phyloP scores from a whole-genome alignment of 2,113 vertebrate genomes.

The Stegastes partitus region DNA sequence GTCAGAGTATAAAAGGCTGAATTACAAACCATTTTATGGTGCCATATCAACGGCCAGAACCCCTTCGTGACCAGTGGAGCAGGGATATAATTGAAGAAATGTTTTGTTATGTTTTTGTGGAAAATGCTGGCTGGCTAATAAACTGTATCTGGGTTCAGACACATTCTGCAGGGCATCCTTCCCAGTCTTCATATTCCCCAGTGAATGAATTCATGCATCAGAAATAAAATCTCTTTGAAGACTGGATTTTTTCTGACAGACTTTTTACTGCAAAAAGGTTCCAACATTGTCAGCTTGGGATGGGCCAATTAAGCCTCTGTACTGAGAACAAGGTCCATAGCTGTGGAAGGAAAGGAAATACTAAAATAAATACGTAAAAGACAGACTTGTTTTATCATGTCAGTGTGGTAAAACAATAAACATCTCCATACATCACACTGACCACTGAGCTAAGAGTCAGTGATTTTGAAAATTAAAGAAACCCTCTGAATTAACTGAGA shows the following conservation, averaged over 20 bases:
- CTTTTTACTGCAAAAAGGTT: slow-evolving; percentile 6
- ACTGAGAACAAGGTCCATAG: slow-evolving; percentile 5
- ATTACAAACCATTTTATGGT: neutral
- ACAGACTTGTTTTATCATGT: neutral
- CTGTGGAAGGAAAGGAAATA: neutral
- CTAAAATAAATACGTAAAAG: neutral
- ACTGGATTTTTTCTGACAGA: neutral
- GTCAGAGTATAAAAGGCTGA: slow-evolving; percentile 9
- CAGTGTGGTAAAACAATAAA: neutral
- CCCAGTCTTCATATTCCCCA: slow-evolving; percentile 25
- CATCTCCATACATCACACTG: neutral
- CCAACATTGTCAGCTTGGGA: neutral
- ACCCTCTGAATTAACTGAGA: neutral
- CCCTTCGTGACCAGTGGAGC: neutral
- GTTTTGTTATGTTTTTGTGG: slow-evolving; percentile 1
- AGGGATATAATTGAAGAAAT: neutral
- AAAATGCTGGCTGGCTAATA: slow-evolving; percentile 7
- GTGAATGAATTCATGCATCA: slow-evolving; percentile 30
- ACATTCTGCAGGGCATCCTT: slow-evolving; percentile 14
- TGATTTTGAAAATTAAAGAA: neutral
- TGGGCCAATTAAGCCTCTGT: neutral
- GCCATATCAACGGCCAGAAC: neutral
- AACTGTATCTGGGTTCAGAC: slow-evolving; percentile 32
- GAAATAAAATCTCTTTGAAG: slow-evolving; percentile 44
- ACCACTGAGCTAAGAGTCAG: neutral